Evolutionary conservation across 1,140 invertebrate species (phyloP), one percentile per base, ranked within the genome.

Genomic region (Dinoponera quadriceps): DNA sequence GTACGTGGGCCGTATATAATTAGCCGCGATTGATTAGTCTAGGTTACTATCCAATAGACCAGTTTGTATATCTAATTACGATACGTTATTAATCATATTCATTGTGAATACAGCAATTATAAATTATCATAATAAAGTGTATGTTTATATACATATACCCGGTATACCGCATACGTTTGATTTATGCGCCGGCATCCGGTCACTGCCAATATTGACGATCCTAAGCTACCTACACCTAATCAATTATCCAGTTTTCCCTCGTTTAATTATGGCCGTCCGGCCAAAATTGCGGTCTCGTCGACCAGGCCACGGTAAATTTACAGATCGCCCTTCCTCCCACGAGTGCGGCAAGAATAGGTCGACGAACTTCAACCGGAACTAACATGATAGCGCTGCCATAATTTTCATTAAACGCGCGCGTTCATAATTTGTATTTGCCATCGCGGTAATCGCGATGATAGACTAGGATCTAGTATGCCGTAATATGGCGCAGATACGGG

Each of bases 71-170:
- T 90, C 87, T 87, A 91, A 91, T 90, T 89, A 90, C 82, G 81
- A 83, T 85, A 90, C 88, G 84, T 91, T 90, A 90, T 87, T 86
- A 83, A 85, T 85, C 87, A 89, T 91, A 91, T 74, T 90, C 88
- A 90, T 86, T 91, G 90, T 90, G 90, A 91, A 91, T 90, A 90
- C 85, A 82, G 72, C 88, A 89, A 90, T 90, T 90, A 91, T 89
- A 85, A 89, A 91, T 91, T 90, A 91, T 80, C 88, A 90, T 90
- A 91, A 91, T 90, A 91, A 90, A 90, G 85, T 91, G 90, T 91
- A 90, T 91, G 90, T 91, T 91, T 91, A 88, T 91, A 91, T 91
- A 91, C 86, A 91, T 85, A 86, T 90, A 84, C 25, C 75, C n/a
- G 38, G 38, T 44, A 44, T 44, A 83, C n/a, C n/a, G n/a, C 65